Evolutionary conservation across 2,888 invertebrate genomes (phyloP), one percentile per base, ranked within the genome.

Genomic region (Drosophila lutescens): DNA sequence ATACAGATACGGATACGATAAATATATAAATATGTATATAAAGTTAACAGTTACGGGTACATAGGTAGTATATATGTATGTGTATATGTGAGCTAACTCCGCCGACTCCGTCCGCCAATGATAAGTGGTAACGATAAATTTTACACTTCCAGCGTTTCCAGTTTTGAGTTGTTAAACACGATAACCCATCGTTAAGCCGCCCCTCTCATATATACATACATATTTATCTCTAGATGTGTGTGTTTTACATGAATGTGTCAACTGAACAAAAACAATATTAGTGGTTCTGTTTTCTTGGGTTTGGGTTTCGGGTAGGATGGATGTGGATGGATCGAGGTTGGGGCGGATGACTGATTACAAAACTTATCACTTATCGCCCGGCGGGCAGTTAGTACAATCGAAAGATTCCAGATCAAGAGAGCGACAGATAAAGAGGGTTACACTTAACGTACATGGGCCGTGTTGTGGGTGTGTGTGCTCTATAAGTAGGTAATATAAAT

Each of bases 21-120:
- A 62, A 50, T 47, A 43, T 43, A 43, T 9, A 43, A 30, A 55
- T 59, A 62, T 63, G 46, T 54, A 77, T 79, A 79, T 66, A 80
- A 55, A 74, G 77, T 81, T 84, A 84, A 77, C 59, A 72, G 76
- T 77, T 74, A 72, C 61, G 66, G 66, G 58, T 70, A 78, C 62
- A 68, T 53, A 59, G 40, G 40, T 34, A 54, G n/a, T 68, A 32
- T 66, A 43, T 60, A 55, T 76, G 43, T 75, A 47, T 63, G 56
- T 66, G 58, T 67, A 61, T 65, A 61, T 77, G 56, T 46, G 69
- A 68, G 68, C 44, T 41, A 44, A 44, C 43, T 67, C 57, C 41
- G 56, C 30, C 41, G 65, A 66, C 32, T 67, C 65, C 63, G 38
- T 63, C 53, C 40, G 65, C 38, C 44, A 63, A 63, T 46, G 63